Base-by-base conservation (phyloP, 2,797 vertebrate species). In the Acipenser transmontanus region DNA sequence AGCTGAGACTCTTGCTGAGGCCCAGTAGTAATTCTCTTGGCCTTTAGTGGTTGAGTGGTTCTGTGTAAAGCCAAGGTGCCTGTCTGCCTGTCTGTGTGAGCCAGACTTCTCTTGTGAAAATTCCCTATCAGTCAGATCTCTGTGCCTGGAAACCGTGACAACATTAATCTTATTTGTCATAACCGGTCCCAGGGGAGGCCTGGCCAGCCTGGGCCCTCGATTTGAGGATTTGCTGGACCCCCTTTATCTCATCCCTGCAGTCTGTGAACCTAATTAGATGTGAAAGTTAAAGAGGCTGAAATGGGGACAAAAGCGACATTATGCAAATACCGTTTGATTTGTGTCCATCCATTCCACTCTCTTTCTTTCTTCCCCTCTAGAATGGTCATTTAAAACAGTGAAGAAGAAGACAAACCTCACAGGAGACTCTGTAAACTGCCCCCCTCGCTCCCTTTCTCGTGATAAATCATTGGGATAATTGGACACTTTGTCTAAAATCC, bases 251-350 rank as follows among this genome's bases (percentile, higher is more conserved):
- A 71, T 72, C 77, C 82, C 80, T 74, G 78, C 88, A 88, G 84
- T 87, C 82, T 78, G 84, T 68, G 78, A 85, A 84, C 65, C 86
- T 88, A 84, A 85, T 88, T 90, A 89, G 82, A 87, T 81, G 73
- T 80, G 78, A 76, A 77, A 82, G 81, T 83, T 85, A 83, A 85
- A 82, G 78, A 81, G 78, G 79, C 77, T 76, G 76, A 79, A 81
- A 77, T 70, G 79, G 76, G 82, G 81, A 87, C 84, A 89, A 84
- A 85, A 81, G 77, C 76, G 74, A 76, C 81, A 72, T 77, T 82
- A 85, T 87, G 82, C 81, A 85, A 85, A 85, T 84, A 76, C 71
- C 71, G 80, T 85, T 85, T 86, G 80, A 88, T 88, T 87, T 81
- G 77, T 65, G 66, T 75, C 77, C 74, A 71, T 68, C 66, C 70